Evolutionary conservation across 2,797 vertebrate species (phyloP).

Genomic region (Peromyscus nudipes): DNA sequence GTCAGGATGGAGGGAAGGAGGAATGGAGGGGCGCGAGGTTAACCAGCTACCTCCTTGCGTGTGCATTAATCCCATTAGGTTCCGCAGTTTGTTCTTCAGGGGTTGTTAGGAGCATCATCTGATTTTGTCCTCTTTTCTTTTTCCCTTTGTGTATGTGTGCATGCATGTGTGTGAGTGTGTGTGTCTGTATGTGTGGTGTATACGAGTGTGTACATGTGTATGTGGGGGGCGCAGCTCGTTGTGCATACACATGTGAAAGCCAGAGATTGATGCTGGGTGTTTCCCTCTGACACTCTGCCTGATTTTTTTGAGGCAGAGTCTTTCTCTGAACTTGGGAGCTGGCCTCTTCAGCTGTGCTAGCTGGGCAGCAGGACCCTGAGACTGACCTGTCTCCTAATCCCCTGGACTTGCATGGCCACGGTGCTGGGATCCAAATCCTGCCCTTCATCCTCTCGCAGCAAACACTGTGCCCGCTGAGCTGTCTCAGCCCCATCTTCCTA

Average conservation of each 20-base stretch:
- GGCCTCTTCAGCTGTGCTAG: not conserved
- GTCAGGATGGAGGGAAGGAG: not conserved
- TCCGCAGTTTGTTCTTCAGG: conserved; percentile 24
- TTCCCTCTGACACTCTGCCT: not conserved
- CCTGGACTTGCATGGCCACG: not conserved
- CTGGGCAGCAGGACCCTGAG: not conserved
- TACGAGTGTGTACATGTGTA: not conserved
- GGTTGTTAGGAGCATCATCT: not conserved
- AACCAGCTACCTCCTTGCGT: not conserved
- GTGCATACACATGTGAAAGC: not conserved
- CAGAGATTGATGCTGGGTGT: not conserved
- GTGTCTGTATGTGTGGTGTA: not conserved
- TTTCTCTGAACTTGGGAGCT: not conserved
- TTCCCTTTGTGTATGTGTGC: not conserved
- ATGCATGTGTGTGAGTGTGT: not conserved
- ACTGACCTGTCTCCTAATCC: not conserved
- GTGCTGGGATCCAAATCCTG: not conserved
- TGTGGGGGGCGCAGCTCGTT: not conserved
- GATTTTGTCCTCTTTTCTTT: not conserved
- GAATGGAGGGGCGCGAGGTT: not conserved
- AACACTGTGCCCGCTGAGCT: not conserved
- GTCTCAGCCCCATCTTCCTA: not conserved
- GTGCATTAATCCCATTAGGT: not conserved
- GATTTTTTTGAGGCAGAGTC: not conserved
- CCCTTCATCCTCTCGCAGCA: not conserved